phyloP scores from a whole-genome alignment of 1,140 invertebrate genomes.

The Listronotus bonariensis region DNA sequence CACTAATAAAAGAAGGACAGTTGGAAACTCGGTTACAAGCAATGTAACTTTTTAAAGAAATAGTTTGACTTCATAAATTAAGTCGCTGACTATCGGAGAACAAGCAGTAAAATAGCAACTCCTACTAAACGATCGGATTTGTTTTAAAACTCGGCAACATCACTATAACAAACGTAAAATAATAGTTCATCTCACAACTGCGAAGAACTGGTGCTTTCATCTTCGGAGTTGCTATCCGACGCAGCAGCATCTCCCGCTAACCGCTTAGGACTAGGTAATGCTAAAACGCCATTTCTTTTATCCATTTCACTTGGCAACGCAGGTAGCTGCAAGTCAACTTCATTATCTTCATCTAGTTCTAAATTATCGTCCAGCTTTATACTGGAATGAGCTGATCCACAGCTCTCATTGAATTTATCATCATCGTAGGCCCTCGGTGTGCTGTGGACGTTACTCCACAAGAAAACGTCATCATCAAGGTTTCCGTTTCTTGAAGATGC shows the following conservation, averaged over 20 bases:
- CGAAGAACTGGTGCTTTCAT: constrained; percentile 57
- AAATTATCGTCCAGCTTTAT: constrained; percentile 41
- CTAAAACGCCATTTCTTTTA: constrained; percentile 39
- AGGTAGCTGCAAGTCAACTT: constrained; percentile 46
- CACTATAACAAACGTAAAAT: constrained; percentile 39
- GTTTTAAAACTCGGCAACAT: constrained; percentile 2
- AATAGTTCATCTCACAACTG: constrained; percentile 51
- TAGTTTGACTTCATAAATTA: too few species aligned
- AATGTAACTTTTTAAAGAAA: too few species aligned
- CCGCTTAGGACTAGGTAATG: constrained; percentile 59
- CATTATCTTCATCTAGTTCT: constrained; percentile 47
- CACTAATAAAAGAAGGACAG: too few species aligned
- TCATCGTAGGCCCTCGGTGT: constrained; percentile 18
- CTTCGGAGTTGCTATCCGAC: constrained; percentile 62
- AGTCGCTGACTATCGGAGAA: too few species aligned
- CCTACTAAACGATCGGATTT: not conserved
- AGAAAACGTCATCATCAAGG: constrained; percentile 41
- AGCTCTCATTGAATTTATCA: constrained; percentile 17
- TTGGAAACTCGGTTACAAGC: too few species aligned
- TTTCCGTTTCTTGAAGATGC: constrained; percentile 43
- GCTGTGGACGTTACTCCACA: constrained; percentile 29
- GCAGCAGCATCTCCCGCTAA: constrained; percentile 67
- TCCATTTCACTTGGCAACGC: constrained; percentile 53
- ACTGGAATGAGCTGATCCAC: constrained; percentile 25
- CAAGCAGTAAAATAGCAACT: too few species aligned